Conservation (phyloP, 1,140 invertebrate genomes). For the Sitophilus oryzae region DNA sequence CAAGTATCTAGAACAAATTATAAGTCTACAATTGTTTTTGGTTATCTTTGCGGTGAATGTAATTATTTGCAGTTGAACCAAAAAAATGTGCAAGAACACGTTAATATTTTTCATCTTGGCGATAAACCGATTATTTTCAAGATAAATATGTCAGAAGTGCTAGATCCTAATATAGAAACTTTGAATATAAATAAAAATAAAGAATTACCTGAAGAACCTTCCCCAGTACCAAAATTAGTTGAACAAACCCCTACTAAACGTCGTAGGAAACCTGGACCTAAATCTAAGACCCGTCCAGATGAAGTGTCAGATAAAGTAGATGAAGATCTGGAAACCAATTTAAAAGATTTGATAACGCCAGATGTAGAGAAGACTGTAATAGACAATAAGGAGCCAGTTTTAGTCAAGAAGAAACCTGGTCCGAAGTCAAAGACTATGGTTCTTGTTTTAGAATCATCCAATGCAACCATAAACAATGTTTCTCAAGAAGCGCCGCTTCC, state of each 20-base stretch:
- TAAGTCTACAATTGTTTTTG: conserved; percentile 46
- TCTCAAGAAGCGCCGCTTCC: background rate
- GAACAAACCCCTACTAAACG: background rate
- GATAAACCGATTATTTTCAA: conserved; percentile 24
- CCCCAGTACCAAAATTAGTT: background rate
- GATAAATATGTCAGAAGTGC: conserved; percentile 23
- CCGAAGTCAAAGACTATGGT: conserved; percentile 15
- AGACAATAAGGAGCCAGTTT: background rate
- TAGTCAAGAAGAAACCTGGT: conserved; percentile 11
- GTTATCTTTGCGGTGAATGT: conserved; percentile 60
- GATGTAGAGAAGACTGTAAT: background rate
- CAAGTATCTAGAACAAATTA: conserved; percentile 15
- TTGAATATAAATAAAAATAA: background rate
- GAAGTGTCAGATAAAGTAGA: too few relatives aligned
- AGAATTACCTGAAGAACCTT: background rate
- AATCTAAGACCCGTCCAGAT: conserved; percentile 22
- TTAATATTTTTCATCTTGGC: conserved; percentile 40
- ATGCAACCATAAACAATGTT: background rate
- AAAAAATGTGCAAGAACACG: conserved; percentile 54
- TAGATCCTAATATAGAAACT: conserved; percentile 14
- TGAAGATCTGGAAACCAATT: too few relatives aligned
- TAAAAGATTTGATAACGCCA: background rate
- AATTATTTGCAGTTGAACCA: conserved; percentile 61
- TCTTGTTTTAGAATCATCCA: background rate
- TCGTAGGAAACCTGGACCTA: conserved; percentile 14